These are phyloP conservation scores for Monodelphis domestica DNA, from an alignment of 2,797 vertebrate species.

Conservation along the genomic window DNA sequence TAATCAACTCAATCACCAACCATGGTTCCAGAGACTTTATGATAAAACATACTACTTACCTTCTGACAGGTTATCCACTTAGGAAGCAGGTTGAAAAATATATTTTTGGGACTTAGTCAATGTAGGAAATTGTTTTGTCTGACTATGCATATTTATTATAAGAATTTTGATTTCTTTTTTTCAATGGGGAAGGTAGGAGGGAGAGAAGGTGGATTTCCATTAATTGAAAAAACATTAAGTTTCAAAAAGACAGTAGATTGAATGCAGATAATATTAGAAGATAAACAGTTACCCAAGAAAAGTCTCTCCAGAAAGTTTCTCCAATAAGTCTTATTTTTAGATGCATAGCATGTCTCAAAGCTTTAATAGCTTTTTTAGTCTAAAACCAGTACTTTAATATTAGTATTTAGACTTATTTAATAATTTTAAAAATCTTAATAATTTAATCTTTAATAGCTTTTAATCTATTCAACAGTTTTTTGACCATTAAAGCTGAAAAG, in stretches of 20 bases:
- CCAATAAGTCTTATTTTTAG: not conserved
- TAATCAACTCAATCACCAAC: not conserved
- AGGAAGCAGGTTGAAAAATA: not conserved
- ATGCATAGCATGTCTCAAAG: not conserved
- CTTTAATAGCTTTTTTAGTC: not conserved
- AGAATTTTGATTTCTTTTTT: not conserved
- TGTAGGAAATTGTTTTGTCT: not conserved
- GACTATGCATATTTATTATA: not conserved
- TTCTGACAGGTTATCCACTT: not conserved
- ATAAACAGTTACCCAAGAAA: not conserved
- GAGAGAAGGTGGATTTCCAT: not conserved
- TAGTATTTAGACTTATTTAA: no score
- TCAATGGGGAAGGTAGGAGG: not conserved
- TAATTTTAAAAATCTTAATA: not conserved
- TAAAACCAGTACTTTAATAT: no score
- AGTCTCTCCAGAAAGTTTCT: not conserved
- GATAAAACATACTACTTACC: not conserved
- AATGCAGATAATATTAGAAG: not conserved
- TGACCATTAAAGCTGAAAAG: not conserved
- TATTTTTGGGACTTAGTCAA: not conserved
- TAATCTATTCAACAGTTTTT: not conserved
- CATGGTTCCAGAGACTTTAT: not conserved
- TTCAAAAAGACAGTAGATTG: not conserved
- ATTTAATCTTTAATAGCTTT: not conserved
- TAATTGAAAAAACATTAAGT: not conserved